Base-by-base conservation (phyloP, 2,113 vertebrate genomes). In the Raphicerus campestris region DNA sequence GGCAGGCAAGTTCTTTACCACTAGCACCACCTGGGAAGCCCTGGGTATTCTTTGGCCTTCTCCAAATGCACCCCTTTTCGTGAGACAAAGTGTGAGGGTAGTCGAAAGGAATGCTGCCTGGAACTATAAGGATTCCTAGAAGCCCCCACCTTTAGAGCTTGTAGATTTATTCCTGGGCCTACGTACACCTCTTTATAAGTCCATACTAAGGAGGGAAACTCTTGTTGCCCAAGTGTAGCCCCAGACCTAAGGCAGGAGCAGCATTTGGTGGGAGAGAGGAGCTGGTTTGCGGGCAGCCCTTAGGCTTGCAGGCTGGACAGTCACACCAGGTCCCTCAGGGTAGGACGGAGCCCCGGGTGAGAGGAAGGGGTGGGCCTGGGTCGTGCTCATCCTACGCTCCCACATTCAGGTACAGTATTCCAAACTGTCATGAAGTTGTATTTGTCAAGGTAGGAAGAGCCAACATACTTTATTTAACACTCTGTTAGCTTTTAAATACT, bases 341-440 rank as follows among this genome's bases (percentile, higher is more conserved):
- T 8, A 39, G n/a, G 32, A 19, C 13, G 4, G 80, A 96, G 10
- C 20, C 53, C 14, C 2, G 3, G 26, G 20, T 10, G 3, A 85
- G 11, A 86, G 78, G 58, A 92, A 10, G 22, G 13, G 9, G 6
- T 6, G 20, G n/a, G 30, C 35, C 7, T 53, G 19, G 45, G 24
- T 6, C 28, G 5, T 77, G 16, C 1, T 26, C 10, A 15, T 35
- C 61, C 49, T 7, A 2, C 7, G 20, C 0, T 28, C 30, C 55
- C 75, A n/a, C 32, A 32, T 30, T 35, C 81, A 75, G 60, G 19
- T 10, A 6, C 26, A 32, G 20, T 10, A 16, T 42, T 90, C 28
- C 93, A n/a, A 42, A 55, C 9, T 47, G 10, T 66, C 24, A 14
- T 8, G 24, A 89, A 87, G 22, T 70, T 83, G 20, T 17, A 22